Evolutionary conservation across 2,113 vertebrate genomes (phyloP), one percentile per base, ranked within the genome.

Genomic region (Sceloporus tristichus): DNA sequence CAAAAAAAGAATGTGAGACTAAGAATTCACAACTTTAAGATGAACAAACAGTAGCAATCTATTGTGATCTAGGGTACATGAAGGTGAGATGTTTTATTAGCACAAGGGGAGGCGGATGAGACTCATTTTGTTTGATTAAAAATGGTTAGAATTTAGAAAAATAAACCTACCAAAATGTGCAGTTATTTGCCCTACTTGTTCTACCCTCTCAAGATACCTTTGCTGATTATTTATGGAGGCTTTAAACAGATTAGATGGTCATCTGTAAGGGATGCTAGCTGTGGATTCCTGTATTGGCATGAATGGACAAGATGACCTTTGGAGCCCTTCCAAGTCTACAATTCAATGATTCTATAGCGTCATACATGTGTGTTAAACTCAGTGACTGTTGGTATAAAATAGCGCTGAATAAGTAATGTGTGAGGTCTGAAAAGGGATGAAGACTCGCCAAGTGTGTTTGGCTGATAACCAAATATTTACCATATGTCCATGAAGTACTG

Each of bases 311-410:
- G 13, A 62, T 62, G 14, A 62, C 59, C 9, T 62, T 62, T 62
- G 16, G 9, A 14, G 14, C 59, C 13, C 59, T 14, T 18, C 13
- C 59, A 62, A 62, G 16, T 62, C 59, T 62, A 18, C 3, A 62
- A 18, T 62, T 62, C 13, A 62, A 16, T 62, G 59, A 62, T 18
- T 62, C 59, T 79, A 40, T 75, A 56, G 7, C 29, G 54, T 79
- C 42, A 79, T 86, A 54, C 23, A 86, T n/a, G n/a, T 85, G 18
- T 77, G 29, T 56, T 59, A 79, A n/a, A 68, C 16, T 79, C 48
- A 79, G 62, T 40, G 11, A 80, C 2, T 11, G 0, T 80, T 71
- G 68, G 73, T 13, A 42, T 80, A 9, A 80, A 73, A n/a, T 29
- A 19, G n/a, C 56, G 6, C 48, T 42, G 56, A 34, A 7, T 42